A percentile compares a stretch with the other conserved stretches of the same genome.
These are phyloP conservation scores for Leptogaster cylindrica DNA, from an alignment of 2,888 invertebrate genomes.

Conservation along the genomic window DNA sequence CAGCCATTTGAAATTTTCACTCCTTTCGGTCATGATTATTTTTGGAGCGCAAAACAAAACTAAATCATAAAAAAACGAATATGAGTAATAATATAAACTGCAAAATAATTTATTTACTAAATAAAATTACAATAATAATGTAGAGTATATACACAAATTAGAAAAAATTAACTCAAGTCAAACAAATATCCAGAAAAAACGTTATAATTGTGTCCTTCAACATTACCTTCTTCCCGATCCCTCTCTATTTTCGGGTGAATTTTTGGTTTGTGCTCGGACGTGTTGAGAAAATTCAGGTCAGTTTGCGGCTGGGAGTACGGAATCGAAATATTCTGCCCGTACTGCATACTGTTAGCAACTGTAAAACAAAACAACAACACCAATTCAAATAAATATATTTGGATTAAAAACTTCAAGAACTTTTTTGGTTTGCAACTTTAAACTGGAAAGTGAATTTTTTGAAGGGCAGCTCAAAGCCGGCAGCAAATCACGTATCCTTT, in stretches of 20 bases:
- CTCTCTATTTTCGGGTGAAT: slow-evolving; percentile 63
- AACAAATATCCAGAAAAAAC: no score
- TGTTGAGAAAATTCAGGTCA: slow-evolving; percentile 62
- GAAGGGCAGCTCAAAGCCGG: slow-evolving; percentile 6
- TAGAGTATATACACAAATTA: no score
- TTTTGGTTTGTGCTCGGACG: slow-evolving; percentile 62
- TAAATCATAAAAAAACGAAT: no score
- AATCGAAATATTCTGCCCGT: slow-evolving; percentile 63
- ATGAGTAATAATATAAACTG: no score
- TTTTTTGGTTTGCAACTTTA: no score
- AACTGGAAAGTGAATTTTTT: background rate
- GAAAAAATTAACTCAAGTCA: no score
- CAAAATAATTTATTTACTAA: no score
- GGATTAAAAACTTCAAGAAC: background rate
- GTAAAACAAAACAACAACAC: slow-evolving; percentile 53
- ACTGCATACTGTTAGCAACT: slow-evolving; percentile 62
- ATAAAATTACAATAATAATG: no score
- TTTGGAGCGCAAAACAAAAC: no score
- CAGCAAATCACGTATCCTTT: slow-evolving; percentile 16
- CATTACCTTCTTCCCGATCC: slow-evolving; percentile 62
- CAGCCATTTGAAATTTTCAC: no score
- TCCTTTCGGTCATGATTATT: no score
- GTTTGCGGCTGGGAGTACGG: slow-evolving; percentile 62
- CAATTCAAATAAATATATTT: slow-evolving; percentile 11
- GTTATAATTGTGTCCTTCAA: slow-evolving; percentile 17